Conservation (phyloP, 64 coral and sea anemone species). For the Actinia equina region DNA sequence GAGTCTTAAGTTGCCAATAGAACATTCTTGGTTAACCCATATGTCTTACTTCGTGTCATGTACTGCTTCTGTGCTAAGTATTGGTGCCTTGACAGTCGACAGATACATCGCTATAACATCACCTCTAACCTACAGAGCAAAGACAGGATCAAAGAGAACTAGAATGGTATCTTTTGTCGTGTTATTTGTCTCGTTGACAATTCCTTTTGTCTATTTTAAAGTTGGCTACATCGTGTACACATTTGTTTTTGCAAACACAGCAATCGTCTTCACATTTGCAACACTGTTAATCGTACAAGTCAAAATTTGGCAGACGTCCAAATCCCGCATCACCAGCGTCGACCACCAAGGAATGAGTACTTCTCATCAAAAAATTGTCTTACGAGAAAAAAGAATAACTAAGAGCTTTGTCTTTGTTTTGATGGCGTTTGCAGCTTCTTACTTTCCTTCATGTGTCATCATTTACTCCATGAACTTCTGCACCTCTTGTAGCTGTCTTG, state of each 20-base stretch:
- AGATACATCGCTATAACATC: conserved; percentile 74
- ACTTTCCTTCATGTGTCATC: conserved; percentile 50
- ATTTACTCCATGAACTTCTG: conserved; percentile 67
- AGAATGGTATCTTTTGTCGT: conserved; percentile 26
- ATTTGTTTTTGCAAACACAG: conserved; percentile 69
- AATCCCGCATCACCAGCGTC: not conserved
- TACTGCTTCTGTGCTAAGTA: conserved; percentile 61
- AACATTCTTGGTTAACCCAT: conserved; percentile 63
- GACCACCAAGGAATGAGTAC: conserved; percentile 9
- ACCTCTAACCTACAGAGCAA: conserved; percentile 51
- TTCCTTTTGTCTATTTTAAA: conserved; percentile 70
- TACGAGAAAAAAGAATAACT: conserved; percentile 72
- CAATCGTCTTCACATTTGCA: conserved; percentile 25
- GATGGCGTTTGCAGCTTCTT: conserved; percentile 47
- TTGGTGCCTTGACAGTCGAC: conserved; percentile 70
- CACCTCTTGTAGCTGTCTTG: conserved; percentile 44
- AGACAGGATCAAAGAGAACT: conserved; percentile 9
- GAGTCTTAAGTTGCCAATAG: conserved; percentile 40
- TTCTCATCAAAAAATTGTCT: conserved; percentile 41
- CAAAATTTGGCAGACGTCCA: conserved; percentile 40
- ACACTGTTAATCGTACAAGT: conserved; percentile 63
- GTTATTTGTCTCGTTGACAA: conserved; percentile 42
- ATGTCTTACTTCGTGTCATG: conserved; percentile 73
- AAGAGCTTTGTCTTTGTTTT: conserved; percentile 74
- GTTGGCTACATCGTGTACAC: conserved; percentile 46